Base-by-base conservation (phyloP, 2,888 invertebrate genomes). In the Andricus quercusramuli region DNA sequence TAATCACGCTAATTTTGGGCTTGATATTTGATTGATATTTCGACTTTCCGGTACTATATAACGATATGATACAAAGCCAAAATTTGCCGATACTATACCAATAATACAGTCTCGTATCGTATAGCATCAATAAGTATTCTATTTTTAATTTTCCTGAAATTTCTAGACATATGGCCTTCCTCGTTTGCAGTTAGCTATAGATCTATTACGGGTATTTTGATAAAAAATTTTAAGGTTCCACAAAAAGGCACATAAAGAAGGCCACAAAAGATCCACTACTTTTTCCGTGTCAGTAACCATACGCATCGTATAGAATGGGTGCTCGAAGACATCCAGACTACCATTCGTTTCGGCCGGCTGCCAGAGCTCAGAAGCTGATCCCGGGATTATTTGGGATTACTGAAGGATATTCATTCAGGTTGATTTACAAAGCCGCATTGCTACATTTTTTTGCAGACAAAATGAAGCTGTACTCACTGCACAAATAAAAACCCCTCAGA, bases 321-420 rank as follows among this genome's bases (percentile, higher is more conserved):
- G 9, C 65, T 25, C 37, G 41, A 62, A 77, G 64, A 44, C 59
- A 65, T 41, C 11, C 47, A 44, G 65, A 65, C 41, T 13, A 41
- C 41, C 78, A 59, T 44, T 44, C 70, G 51, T 51, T 66, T 87
- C 86, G 85, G 88, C 90, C 91, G 90, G 90, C 90, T 90, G 90
- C 85, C 85, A 82, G 79, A 86, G 85, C 89, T 88, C 90, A 88
- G 83, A 84, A 82, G 85, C 87, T 87, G 89, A 89, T 88, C 89
- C 86, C 78, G 66, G 89, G 91, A 91, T 91, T 91, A 91, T 85
- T 86, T 82, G 83, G 90, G 91, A 91, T 91, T 90, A 91, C 88
- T 86, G 87, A 89, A 79, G 81, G 4, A 90, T 90, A 90, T 88
- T 91, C 90, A 89, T 90, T 88, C 90, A 89, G 89, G 89, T 89